A percentile compares a stretch with the other conserved stretches of the same genome.
phyloP scores from a whole-genome alignment of 2,113 vertebrate genomes.

The Rhabdomys dilectus region DNA sequence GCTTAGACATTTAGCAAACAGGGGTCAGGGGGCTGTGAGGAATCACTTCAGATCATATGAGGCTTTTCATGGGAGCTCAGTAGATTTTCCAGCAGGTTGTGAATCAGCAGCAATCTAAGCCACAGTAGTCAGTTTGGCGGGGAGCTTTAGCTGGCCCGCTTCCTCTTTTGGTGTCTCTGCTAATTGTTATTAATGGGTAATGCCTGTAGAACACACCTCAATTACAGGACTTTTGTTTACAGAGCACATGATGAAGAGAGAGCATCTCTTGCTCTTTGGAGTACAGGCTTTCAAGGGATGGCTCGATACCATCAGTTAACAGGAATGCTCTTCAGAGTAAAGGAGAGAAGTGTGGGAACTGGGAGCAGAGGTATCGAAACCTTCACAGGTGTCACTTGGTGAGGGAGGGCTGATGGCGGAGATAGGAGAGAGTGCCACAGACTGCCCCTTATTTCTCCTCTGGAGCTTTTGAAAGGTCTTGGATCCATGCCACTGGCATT shows the following conservation, averaged over 20 bases:
- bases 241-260: neutral
- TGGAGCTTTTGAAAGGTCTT: neutral
- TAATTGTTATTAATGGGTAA: constrained; percentile 45
- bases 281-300: constrained; percentile 40
- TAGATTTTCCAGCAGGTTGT: neutral
- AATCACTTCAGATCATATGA: neutral
- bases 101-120: neutral
- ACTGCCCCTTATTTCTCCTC: neutral
- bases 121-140: neutral
- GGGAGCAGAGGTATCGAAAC: neutral
- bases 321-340: neutral
- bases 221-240: constrained; percentile 9
- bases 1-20: neutral
- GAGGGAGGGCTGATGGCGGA: neutral
- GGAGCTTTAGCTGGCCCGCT: neutral
- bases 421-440: neutral
- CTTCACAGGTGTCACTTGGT: neutral
- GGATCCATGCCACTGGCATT: neutral
- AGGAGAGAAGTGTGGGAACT: constrained; percentile 62
- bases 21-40: neutral
- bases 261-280: neutral
- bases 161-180: constrained; percentile 23
- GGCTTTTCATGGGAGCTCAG: neutral
- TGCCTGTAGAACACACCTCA: neutral
- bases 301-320: neutral